Base-by-base conservation (phyloP, 2,113 vertebrate genomes). In the Cynocephalus volans region DNA sequence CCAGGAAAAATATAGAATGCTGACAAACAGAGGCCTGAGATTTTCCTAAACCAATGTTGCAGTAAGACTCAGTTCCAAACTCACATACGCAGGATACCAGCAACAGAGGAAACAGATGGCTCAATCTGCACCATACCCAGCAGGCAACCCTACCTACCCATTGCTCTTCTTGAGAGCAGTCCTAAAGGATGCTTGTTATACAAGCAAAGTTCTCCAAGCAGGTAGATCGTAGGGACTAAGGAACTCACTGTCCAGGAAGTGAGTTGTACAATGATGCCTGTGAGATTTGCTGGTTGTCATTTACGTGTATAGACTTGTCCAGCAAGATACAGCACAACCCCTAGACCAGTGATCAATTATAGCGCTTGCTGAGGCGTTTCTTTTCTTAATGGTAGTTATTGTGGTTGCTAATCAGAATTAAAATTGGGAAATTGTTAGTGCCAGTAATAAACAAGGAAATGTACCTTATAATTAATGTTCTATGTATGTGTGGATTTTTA, bases 351-450 rank as follows among this genome's bases (percentile, higher is more conserved):
- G 50, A 8, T 36, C 87, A 75, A 81, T 58, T 5, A n/a, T 5
- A 6, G 33, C 48, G 31, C 36, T 95, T 58, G 65, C 56, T 13
- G 48, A 48, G 17, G 65, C 23, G 48, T 36, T 52, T 19, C 17
- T 56, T 70, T 70, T 52, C 90, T 54, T 70, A 69, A 90, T 64
- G 10, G 67, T 75, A 97, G 11, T 8, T 69, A 76, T 45, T 88
- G n/a, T 19, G 33, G 48, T 48, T 85, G 28, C 69, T 83, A 72
- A 91, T 79, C 48, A 72, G 64, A 89, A 88, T 73, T 88, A 77
- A 88, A 83, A 79, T 5, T 79, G 81, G 48, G 33, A 83, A 65
- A 72, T 79, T 65, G 56, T 81, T 94, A 52, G 13, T 9, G 15
- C 64, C 41, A 33, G 31, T 83, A 88, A 83, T 56, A 58, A 17